Base-by-base conservation (phyloP, 2,888 invertebrate species). In the Tetragonula carbonaria region DNA sequence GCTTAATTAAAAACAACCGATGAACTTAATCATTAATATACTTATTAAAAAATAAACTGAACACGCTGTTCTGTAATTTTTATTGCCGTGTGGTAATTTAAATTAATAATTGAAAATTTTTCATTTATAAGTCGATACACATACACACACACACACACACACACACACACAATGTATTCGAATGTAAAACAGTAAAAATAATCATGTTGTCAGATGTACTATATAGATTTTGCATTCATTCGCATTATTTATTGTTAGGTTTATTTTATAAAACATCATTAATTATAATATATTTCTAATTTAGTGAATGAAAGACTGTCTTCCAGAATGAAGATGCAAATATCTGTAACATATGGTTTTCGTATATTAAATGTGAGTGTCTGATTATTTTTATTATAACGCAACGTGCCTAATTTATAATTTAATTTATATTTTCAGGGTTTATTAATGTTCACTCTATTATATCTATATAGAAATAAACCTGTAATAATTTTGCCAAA, bases 401-500 rank as follows among this genome's bases (percentile, higher is more conserved):
- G 8, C 65, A n/a, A 70, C 18, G 13, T 71, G 63, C 4, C 66
- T 45, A 23, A 67, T 59, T 70, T 21, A 71, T 28, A 59, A 51
- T 2, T 55, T 63, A 65, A 50, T 21, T 62, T 16, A 51, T 16
- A 55, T 73, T 14, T 79, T 50, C 53, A 86, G 78, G 70, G 78
- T 63, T 70, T 67, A 14, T 59, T 76, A 14, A 51, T 78, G 28
- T 57, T 86, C 14, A 55, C 71, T 33, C 82, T 94, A 70, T 21
- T 92, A 57, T 92, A 87, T 68, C 55, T 91, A 50, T 93, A 93
- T 66, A 88, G 90, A 73, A 91, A 72, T 28, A 92, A 92, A 77
- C 91, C 94, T 59, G 92, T 94, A 11, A 87, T 93, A 72, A 83
- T 91, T 82, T 79, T 94, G 14, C 91, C 94, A 57, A 88, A 90